These are phyloP conservation scores for Leptocoma aspasia DNA, from an alignment of 2,113 vertebrate species.

Conservation along the genomic window DNA sequence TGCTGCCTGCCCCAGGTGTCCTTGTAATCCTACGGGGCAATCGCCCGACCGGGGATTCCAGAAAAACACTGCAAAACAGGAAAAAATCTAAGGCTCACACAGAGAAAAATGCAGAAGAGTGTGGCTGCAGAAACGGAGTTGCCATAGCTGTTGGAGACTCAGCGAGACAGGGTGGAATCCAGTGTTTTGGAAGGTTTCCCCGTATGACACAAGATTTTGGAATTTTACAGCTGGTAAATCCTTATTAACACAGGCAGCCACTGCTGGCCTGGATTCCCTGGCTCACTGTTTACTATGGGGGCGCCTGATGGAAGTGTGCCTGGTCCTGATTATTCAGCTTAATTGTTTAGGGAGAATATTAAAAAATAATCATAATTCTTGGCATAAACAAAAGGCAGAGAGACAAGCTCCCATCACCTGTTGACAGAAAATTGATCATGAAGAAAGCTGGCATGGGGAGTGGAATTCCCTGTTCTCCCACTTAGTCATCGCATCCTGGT, in stretches of 20 bases:
- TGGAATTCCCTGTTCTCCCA: slow-evolving; percentile 87
- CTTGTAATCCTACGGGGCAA: neutral
- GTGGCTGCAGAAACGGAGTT: slow-evolving; percentile 70
- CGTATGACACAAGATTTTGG: slow-evolving; percentile 86
- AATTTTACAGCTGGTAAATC: slow-evolving; percentile 86
- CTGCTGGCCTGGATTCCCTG: slow-evolving; percentile 74
- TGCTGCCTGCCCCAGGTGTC: slow-evolving; percentile 1
- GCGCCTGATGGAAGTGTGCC: slow-evolving; percentile 67
- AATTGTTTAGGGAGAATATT: slow-evolving; percentile 76
- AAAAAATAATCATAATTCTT: slow-evolving; percentile 64
- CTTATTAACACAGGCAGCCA: slow-evolving; percentile 82
- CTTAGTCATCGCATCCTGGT: slow-evolving; percentile 88
- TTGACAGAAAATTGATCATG: slow-evolving; percentile 80
- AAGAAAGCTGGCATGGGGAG: slow-evolving; percentile 71
- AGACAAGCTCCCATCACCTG: slow-evolving; percentile 78
- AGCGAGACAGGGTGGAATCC: slow-evolving; percentile 74
- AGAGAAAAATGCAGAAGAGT: slow-evolving; percentile 63
- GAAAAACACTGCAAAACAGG: slow-evolving; percentile 78
- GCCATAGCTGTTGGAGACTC: slow-evolving; percentile 73
- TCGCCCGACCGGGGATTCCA: slow-evolving; percentile 56
- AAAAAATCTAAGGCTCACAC: slow-evolving; percentile 73
- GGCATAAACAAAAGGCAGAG: slow-evolving; percentile 69
- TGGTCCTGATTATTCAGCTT: slow-evolving; percentile 68
- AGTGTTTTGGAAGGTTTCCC: slow-evolving; percentile 91
- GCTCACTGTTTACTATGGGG: slow-evolving; percentile 69